A percentile compares a stretch with the other conserved stretches of the same genome.
Conservation (phyloP, 1,140 invertebrate species). For the Apis laboriosa region DNA sequence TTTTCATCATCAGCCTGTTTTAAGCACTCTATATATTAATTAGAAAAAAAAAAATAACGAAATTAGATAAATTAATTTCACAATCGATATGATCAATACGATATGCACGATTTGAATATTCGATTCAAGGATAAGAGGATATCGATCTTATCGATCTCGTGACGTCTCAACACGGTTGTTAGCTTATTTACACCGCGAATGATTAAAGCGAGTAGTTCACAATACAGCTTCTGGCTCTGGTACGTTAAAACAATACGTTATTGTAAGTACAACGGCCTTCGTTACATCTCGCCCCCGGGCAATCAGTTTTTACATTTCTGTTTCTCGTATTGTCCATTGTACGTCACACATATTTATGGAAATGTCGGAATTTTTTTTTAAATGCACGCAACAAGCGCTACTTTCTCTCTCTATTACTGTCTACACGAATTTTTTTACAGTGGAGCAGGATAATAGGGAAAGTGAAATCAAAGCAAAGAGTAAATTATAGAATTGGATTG, state of each 20-base stretch:
- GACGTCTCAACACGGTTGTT: constrained; percentile 6
- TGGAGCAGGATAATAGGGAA: not conserved
- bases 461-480: too few species aligned
- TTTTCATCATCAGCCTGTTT: too few species aligned
- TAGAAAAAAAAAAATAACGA: too few species aligned
- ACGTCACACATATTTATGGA: not conserved
- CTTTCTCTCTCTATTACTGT: not conserved
- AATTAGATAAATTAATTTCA: too few species aligned
- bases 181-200: constrained; percentile 24
- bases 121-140: not conserved
- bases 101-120: not conserved
- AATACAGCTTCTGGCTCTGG: not conserved
- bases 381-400: not conserved
- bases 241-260: constrained; percentile 20
- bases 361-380: constrained; percentile 17
- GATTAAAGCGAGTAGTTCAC: constrained; percentile 23
- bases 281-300: constrained; percentile 41
- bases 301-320: constrained; percentile 30
- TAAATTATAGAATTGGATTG: not conserved
- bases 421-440: not conserved
- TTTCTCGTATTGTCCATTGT: constrained; percentile 26
- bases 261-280: constrained; percentile 41
- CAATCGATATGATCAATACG: too few species aligned
- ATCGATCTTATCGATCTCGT: not conserved
- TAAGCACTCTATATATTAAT: too few species aligned